These are phyloP conservation scores for Sialia sialis DNA, from an alignment of 2,113 vertebrate species.

Conservation along the genomic window DNA sequence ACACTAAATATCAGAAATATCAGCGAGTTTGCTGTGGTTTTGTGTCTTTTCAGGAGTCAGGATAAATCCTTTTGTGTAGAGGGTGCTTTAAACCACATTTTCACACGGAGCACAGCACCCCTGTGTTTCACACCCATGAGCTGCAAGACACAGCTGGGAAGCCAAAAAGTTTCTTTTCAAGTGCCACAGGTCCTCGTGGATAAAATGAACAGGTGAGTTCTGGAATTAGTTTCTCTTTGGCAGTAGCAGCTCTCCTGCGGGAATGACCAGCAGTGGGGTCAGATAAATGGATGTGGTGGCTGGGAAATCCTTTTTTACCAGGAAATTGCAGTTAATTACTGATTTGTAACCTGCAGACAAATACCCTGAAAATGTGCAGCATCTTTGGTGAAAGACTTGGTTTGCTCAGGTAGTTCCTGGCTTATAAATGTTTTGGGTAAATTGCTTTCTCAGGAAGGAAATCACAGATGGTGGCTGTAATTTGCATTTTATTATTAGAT, in stretches of 20 bases:
- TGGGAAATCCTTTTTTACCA: neutral
- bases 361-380: neutral
- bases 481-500: neutral
- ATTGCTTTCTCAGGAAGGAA: neutral
- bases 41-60: constrained; percentile 82
- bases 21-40: neutral
- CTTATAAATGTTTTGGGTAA: neutral
- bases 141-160: constrained; percentile 68
- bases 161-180: constrained; percentile 68
- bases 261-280: neutral
- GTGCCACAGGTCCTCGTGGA: constrained; percentile 81
- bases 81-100: constrained; percentile 86
- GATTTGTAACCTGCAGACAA: neutral
- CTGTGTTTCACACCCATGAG: constrained; percentile 25
- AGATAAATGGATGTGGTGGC: neutral
- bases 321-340: neutral
- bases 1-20: neutral
- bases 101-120: constrained; percentile 78
- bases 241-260: neutral
- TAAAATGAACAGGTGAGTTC: constrained; percentile 82
- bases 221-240: neutral
- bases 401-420: neutral
- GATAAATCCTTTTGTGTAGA: constrained; percentile 88
- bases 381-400: neutral
- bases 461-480: neutral